Percentiles rank a stretch among this genome's conserved stretches.
Conservation (phyloP, 2,888 invertebrate genomes). For the Ligdia adustata region DNA sequence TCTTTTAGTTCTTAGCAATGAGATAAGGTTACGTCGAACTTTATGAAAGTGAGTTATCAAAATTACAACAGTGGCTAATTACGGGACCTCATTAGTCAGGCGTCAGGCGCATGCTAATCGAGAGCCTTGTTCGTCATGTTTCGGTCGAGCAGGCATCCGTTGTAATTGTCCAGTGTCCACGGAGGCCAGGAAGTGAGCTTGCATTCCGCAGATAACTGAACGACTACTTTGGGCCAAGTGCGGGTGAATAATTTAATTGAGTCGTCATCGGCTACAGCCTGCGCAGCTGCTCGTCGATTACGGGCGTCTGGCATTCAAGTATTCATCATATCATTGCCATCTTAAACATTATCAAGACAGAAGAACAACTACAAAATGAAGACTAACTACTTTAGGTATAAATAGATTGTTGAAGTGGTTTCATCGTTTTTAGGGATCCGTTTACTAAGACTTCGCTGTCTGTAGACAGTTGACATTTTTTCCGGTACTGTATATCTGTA, state of each 20-base stretch:
- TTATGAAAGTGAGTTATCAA: slow-evolving; percentile 9
- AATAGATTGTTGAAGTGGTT: no score
- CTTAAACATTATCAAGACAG: background rate
- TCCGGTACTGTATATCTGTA: no score
- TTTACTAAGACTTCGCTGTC: no score
- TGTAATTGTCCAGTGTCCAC: slow-evolving; percentile 62
- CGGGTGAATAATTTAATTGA: slow-evolving; percentile 59
- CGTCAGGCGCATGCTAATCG: slow-evolving; percentile 40
- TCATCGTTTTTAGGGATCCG: no score
- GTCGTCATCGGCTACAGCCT: slow-evolving; percentile 31
- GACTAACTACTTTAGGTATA: no score
- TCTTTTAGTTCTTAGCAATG: slow-evolving; percentile 11
- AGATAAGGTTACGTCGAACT: slow-evolving; percentile 1
- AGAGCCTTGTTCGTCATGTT: slow-evolving; percentile 49
- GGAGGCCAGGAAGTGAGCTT: slow-evolving; percentile 76
- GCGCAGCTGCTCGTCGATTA: slow-evolving; percentile 14
- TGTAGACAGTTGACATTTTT: no score
- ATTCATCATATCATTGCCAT: background rate
- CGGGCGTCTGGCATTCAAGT: slow-evolving; percentile 6
- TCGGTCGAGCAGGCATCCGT: slow-evolving; percentile 53
- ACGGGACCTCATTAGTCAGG: slow-evolving; percentile 42
- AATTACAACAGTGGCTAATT: slow-evolving; percentile 3
- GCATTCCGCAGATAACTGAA: slow-evolving; percentile 68
- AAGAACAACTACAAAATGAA: no score
- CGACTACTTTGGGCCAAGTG: slow-evolving; percentile 57